phyloP scores from a whole-genome alignment of 92 coral and sea anemone genomes.

The Epizoanthus scotinus region DNA sequence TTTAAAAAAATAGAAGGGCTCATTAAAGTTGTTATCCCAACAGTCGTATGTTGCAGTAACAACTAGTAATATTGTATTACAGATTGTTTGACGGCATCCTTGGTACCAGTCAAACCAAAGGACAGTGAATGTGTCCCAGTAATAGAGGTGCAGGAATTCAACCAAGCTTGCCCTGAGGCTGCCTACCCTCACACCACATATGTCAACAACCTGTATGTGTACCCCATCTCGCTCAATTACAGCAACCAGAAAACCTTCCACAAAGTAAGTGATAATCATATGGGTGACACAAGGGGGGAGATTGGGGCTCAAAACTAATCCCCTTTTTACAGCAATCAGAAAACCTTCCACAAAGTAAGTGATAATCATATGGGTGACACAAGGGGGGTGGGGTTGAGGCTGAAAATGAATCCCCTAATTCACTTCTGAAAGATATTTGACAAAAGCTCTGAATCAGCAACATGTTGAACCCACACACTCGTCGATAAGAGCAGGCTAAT shows the following conservation, averaged over 20 bases:
- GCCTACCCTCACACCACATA: slow-evolving; percentile 89
- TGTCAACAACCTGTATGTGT: slow-evolving; percentile 85
- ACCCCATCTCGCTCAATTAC: slow-evolving; percentile 86
- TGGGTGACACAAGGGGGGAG: no score
- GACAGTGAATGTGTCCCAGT: slow-evolving; percentile 54
- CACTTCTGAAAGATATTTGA: no score
- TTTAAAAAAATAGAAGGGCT: background rate
- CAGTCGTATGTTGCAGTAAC: background rate
- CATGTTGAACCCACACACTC: no score
- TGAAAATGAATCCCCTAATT: no score
- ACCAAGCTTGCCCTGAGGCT: slow-evolving; percentile 84
- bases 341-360: slow-evolving; percentile 83
- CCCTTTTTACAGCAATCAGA: slow-evolving; percentile 90
- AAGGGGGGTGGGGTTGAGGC: no score
- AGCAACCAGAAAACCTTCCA: slow-evolving; percentile 90
- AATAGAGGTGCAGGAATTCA: slow-evolving; percentile 85
- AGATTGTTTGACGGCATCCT: slow-evolving; percentile 89
- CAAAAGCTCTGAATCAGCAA: no score
- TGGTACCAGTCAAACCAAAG: slow-evolving; percentile 81
- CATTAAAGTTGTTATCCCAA: background rate
- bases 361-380: no score
- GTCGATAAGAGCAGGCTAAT: no score
- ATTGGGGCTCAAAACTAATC: no score
- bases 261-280: slow-evolving; percentile 52
- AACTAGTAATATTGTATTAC: background rate